Conservation (phyloP, 2,797 vertebrate genomes). For the Erpetoichthys calabaricus region DNA sequence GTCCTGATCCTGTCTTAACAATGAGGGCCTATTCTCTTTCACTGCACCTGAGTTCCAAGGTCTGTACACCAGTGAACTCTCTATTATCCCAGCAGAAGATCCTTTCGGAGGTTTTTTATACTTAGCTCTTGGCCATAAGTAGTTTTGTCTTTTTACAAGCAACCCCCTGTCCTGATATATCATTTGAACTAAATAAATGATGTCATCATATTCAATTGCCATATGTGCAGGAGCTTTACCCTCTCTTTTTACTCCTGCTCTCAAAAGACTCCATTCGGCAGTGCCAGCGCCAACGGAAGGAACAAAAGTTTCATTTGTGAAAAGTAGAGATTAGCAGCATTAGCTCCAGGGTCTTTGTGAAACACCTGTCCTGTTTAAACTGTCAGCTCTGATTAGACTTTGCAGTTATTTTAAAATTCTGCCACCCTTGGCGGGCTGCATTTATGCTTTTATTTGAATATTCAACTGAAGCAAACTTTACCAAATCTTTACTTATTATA, state of each 20-base stretch:
- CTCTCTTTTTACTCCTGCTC: conserved; percentile 14
- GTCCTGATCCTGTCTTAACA: conserved; percentile 38
- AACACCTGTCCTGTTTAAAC: conserved; percentile 36
- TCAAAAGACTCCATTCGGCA: conserved; percentile 9
- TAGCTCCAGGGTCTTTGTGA: conserved; percentile 24
- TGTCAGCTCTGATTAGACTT: conserved; percentile 16
- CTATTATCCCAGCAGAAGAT: conserved; percentile 31
- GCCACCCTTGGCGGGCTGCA: too few relatives aligned
- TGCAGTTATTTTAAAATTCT: too few relatives aligned
- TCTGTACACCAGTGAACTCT: conserved; percentile 28
- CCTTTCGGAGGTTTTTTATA: conserved; percentile 22
- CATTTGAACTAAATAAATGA: conserved; percentile 31
- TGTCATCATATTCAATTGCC: conserved; percentile 25
- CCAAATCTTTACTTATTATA: too few relatives aligned
- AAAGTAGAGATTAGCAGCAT: conserved; percentile 26
- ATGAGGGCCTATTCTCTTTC: conserved; percentile 46
- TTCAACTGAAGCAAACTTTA: too few relatives aligned
- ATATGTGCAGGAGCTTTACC: conserved; percentile 17
- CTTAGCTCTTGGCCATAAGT: conserved; percentile 20
- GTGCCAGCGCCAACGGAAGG: conserved; percentile 13
- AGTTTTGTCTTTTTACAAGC: conserved; percentile 15
- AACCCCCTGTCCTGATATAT: conserved; percentile 22
- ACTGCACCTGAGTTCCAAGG: conserved; percentile 38
- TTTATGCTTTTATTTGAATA: too few relatives aligned
- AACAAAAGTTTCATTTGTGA: conserved; percentile 39